Base-by-base conservation (phyloP, 2,888 invertebrate species). In the Andrena chrysosceles region DNA sequence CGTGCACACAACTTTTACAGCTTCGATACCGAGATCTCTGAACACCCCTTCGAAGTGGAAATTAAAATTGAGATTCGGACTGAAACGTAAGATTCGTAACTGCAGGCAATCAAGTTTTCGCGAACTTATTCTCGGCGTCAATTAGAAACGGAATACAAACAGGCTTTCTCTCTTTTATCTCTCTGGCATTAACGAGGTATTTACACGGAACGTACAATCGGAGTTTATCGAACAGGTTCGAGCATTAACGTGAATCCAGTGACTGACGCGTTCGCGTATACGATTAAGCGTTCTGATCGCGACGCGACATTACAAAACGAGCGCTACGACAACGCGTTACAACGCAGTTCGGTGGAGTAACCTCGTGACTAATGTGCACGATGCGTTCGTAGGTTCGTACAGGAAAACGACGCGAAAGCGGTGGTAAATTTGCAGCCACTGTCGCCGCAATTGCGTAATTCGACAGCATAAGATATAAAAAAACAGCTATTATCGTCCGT, bases 361-460 rank as follows among this genome's bases (percentile, higher is more conserved):
- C 52, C 52, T 52, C 52, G 52, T 52, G 52, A 52, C 20, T 52
- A 52, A 52, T 20, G 20, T 3, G 52, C 8, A 52, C 20, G 42
- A 16, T 42, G 35, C 10, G 42, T 4, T 16, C 16, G 42, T 42
- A 42, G 13, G 13, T 42, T 42, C 42, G 42, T 13, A 3, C 13
- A 42, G 42, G 42, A 1, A 48, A 64, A 7, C 23, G n/a, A 64
- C 42, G 29, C 20, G 42, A n/a, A n/a, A n/a, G 49, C 26, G 66
- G n/a, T 48, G 48, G 16, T 49, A 2, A n/a, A 16, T 49, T 42
- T 42, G 42, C 16, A 4, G 16, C 16, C 16, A 16, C 42, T 42
- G 16, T 42, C 16, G 42, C 1, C 5, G 42, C 16, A 66, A 66
- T 66, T 48, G 66, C 48, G 49, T 66, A 66, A 66, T 66, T 66